Conservation (phyloP, 1,140 invertebrate species). For the Drosophila kanapiae region DNA sequence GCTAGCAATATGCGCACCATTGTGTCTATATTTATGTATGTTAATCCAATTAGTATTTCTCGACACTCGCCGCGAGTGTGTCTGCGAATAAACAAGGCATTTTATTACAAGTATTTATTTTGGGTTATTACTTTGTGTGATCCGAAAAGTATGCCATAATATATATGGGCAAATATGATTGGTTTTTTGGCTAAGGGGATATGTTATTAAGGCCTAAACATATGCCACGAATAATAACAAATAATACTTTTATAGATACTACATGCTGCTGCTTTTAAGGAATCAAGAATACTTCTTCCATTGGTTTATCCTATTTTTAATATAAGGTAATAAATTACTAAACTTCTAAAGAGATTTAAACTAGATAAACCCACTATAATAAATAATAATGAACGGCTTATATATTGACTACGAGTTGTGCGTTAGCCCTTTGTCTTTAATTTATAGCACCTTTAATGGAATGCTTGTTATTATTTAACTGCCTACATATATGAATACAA, state of each 20-base stretch:
- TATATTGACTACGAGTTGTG: neutral
- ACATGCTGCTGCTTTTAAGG: too few species aligned
- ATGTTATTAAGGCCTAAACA: slow-evolving; percentile 11
- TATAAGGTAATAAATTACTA: too few species aligned
- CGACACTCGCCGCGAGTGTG: slow-evolving; percentile 45
- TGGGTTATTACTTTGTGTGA: neutral
- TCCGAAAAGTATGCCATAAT: slow-evolving; percentile 22
- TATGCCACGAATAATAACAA: slow-evolving; percentile 4
- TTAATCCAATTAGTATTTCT: slow-evolving; percentile 57
- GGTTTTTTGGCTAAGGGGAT: neutral
- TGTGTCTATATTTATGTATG: slow-evolving; percentile 58
- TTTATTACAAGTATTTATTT: slow-evolving; percentile 37
- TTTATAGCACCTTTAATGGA: neutral
- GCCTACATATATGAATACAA: too few species aligned
- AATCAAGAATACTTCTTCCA: too few species aligned
- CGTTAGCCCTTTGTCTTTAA: neutral
- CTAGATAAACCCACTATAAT: too few species aligned
- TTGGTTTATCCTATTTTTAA: too few species aligned
- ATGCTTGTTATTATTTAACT: neutral
- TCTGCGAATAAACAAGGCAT: slow-evolving; percentile 67
- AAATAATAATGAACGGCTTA: too few species aligned
- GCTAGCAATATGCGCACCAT: slow-evolving; percentile 50
- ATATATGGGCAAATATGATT: neutral
- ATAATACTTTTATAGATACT: too few species aligned
- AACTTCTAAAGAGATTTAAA: too few species aligned